Conservation (phyloP, 2,888 invertebrate genomes). For the Aquatica leii region DNA sequence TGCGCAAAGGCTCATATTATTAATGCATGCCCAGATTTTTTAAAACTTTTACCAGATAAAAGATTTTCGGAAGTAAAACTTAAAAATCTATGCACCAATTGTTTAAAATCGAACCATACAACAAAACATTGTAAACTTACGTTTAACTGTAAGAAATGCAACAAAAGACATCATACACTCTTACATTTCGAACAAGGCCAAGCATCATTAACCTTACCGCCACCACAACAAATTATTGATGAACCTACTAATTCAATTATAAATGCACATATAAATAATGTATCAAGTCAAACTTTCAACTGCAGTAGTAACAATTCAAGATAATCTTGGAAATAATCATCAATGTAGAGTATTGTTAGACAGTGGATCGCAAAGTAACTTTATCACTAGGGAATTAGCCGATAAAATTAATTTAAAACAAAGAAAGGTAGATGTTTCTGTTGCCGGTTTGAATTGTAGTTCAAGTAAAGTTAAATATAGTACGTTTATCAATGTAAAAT, state of each 20-base stretch:
- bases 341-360: background rate
- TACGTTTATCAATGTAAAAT: background rate
- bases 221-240: too few relatives aligned
- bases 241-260: background rate
- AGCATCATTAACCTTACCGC: too few relatives aligned
- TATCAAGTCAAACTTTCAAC: background rate
- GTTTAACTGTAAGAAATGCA: slow-evolving; percentile 1
- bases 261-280: background rate
- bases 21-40: too few relatives aligned
- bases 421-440: background rate
- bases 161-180: too few relatives aligned
- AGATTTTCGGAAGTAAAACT: too few relatives aligned
- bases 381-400: slow-evolving; percentile 12
- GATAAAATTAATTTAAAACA: slow-evolving; percentile 3
- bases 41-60: too few relatives aligned
- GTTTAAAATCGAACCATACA: too few relatives aligned
- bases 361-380: background rate
- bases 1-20: too few relatives aligned
- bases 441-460: background rate
- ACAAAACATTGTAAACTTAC: too few relatives aligned
- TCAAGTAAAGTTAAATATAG: background rate
- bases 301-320: background rate
- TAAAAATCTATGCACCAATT: too few relatives aligned
- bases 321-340: background rate
- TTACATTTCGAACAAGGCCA: too few relatives aligned